Base-by-base conservation (phyloP, 2,888 invertebrate genomes). In the Aphidius colemani region DNA sequence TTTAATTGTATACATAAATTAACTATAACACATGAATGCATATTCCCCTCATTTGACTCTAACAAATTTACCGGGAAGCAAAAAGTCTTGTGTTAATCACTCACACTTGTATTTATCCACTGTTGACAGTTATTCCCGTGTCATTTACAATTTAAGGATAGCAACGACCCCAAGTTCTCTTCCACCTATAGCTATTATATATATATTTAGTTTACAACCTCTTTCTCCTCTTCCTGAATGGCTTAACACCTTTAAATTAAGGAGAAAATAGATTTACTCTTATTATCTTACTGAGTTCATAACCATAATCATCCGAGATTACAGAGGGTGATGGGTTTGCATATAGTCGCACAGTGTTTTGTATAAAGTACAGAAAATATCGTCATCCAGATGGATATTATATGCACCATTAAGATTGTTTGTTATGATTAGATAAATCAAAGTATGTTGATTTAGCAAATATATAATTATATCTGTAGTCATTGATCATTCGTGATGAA, bases 71-170 rank as follows among this genome's bases (percentile, higher is more conserved):
- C 50, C 46, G 57, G 63, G 61, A 61, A 61, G 61, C 30, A 30
- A 46, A 46, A 39, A 46, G 65, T 57, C 39, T 64, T 65, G 66
- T 59, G 63, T 66, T 68, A 66, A 68, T 68, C 68, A 68, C 66
- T 64, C 50, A 55, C 48, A 63, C 64, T 66, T 66, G 61, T 64
- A 67, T 63, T 59, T 50, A 48, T 57, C 46, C 63, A 59, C 58
- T 57, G 57, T 62, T 61, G 66, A 66, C 63, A 66, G 68, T 68
- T 68, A 66, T 63, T 60, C 66, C 66, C 66, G 64, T 60, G 59
- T 66, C 68, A 68, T 66, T 68, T 68, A 68, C 66, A 66, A 66
- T 65, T 64, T 62, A 65, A 68, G 59, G 68, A 68, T 68, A 66
- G 65, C 60, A 59, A 55, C 40, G 39, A 13, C 57, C 60, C 49